Evolutionary conservation across 1,140 invertebrate species (phyloP).

Genomic region (Drosophila sturtevanti): DNA sequence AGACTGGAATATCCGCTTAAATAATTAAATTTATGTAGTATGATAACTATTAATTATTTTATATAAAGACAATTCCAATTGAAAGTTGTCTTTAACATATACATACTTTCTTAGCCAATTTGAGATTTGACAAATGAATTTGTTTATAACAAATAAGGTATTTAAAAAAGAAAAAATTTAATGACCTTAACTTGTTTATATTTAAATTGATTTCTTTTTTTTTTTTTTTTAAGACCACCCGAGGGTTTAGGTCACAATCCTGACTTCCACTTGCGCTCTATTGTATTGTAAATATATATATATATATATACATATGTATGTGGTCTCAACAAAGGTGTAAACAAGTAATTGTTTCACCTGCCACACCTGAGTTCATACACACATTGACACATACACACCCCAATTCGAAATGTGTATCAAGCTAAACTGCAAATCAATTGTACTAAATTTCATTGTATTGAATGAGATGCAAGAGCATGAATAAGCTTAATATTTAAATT

Average conservation of each 20-base stretch:
- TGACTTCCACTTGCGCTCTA: neutral
- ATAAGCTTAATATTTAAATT: slow-evolving; percentile 6
- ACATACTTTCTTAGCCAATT: no score
- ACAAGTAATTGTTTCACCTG: slow-evolving; percentile 5
- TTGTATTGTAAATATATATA: neutral
- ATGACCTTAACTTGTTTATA: neutral
- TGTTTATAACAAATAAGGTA: no score
- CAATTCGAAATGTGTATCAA: neutral
- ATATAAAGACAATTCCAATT: no score
- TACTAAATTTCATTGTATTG: neutral
- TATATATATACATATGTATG: neutral
- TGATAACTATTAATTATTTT: no score
- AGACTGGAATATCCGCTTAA: no score
- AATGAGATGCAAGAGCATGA: neutral
- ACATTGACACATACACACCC: neutral
- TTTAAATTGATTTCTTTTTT: no score
- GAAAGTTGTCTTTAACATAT: no score
- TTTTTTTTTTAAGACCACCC: neutral
- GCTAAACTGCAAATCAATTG: neutral
- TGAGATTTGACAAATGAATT: no score
- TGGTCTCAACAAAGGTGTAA: slow-evolving; percentile 1
- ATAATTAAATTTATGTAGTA: no score
- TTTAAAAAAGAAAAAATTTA: no score
- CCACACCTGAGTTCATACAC: neutral
- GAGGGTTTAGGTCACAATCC: neutral